phyloP scores from a whole-genome alignment of 2,888 invertebrate species.

The Diabrotica balteata region DNA sequence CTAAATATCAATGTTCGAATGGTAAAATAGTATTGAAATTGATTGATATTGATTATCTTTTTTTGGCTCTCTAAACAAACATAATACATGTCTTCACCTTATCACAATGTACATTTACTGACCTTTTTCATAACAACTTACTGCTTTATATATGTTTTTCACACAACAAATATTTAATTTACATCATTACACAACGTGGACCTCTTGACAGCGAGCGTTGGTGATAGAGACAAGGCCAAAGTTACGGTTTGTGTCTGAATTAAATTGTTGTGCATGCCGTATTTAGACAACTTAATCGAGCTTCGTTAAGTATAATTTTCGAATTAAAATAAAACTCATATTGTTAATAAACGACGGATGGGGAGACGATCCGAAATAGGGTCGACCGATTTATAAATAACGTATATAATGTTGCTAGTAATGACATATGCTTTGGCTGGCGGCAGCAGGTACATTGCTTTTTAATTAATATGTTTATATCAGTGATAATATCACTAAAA shows the following conservation, averaged over 20 bases:
- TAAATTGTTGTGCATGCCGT: conserved; percentile 32
- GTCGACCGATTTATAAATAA: conserved; percentile 5
- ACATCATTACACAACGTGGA: conserved; percentile 3
- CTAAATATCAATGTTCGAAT: no score
- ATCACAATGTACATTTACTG: no score
- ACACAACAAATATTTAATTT: conserved; percentile 7
- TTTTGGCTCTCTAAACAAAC: no score
- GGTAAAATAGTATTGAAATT: no score
- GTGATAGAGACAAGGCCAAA: conserved; percentile 24
- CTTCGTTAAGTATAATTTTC: conserved; percentile 29
- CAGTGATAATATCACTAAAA: no score
- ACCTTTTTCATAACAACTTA: no score
- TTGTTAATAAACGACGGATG: conserved; percentile 10
- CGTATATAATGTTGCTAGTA: no score
- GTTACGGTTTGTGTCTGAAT: conserved; percentile 17
- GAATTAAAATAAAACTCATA: conserved; percentile 25
- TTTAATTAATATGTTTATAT: no score
- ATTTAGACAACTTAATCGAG: conserved; percentile 32
- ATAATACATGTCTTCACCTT: no score
- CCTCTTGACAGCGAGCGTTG: not conserved
- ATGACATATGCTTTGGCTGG: no score
- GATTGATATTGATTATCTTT: no score
- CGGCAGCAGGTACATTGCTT: no score
- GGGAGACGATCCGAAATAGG: conserved; percentile 13
- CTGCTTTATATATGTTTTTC: not conserved